Percentiles rank a stretch among this genome's conserved stretches.
phyloP scores from a whole-genome alignment of 2,888 invertebrate genomes.

The Hemicrepidius hirtus region DNA sequence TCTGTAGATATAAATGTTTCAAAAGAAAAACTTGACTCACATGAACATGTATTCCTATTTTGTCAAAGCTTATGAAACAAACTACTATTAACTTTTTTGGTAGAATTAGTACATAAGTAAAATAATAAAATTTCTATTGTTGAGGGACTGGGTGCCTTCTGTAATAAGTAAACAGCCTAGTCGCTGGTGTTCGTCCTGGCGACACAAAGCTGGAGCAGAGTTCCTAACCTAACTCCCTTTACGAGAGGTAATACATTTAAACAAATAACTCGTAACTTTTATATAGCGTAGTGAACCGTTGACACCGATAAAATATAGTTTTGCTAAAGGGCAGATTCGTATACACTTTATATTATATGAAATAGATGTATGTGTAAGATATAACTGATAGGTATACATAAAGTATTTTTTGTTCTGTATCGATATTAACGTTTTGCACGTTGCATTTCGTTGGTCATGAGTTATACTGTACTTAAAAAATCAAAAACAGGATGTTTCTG shows the following conservation, averaged over 20 bases:
- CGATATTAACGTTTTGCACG: conserved; percentile 51
- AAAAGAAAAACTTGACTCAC: conserved; percentile 19
- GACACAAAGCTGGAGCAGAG: conserved; percentile 68
- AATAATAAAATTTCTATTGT: conserved; percentile 65
- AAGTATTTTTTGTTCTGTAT: conserved; percentile 53
- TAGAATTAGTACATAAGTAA: conserved; percentile 30
- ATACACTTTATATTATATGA: conserved; percentile 69
- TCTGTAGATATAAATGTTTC: conserved; percentile 23
- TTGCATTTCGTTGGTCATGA: conserved; percentile 52
- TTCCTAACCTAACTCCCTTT: conserved; percentile 71
- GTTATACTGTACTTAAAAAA: conserved; percentile 61
- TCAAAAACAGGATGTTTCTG: conserved; percentile 53
- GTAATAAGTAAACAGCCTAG: conserved; percentile 66
- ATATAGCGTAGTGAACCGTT: conserved; percentile 70
- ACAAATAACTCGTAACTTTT: conserved; percentile 69
- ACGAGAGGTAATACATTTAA: conserved; percentile 68
- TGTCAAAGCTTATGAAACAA: conserved; percentile 35
- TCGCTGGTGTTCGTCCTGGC: conserved; percentile 58
- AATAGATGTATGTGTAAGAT: conserved; percentile 69
- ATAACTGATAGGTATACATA: conserved; percentile 64
- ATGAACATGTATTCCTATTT: conserved; percentile 32
- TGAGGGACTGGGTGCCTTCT: conserved; percentile 74
- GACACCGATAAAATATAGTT: conserved; percentile 70
- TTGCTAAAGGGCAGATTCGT: conserved; percentile 70
- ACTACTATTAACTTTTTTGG: conserved; percentile 4